Evolutionary conservation across 2,888 invertebrate genomes (phyloP), one percentile per base, ranked within the genome.

Genomic region (Zygothrica quintamaculata): DNA sequence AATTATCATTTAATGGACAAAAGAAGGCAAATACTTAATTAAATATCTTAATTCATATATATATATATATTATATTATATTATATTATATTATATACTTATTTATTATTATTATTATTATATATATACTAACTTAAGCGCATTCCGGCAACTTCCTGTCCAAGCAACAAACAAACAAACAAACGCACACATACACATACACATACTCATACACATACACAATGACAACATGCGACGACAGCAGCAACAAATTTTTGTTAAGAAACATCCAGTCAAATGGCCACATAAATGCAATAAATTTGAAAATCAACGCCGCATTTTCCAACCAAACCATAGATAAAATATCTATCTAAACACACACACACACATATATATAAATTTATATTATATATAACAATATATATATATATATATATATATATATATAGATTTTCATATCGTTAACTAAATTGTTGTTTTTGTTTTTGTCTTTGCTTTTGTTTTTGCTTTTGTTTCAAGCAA

Each of bases 261-360:
- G 57, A 42, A 31, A 39, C 34, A 64, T 71, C 64, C 70, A 57
- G 80, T 84, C 80, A 67, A 68, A 64, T 67, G 70, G 34, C 60
- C 84, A 58, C 80, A 80, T 66, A 80, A 75, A 80, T 84, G 84
- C 77, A 73, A 81, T 81, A 81, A 81, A 81, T 81, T 81, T 75
- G 51, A 37, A 80, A 80, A 84, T 80, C 80, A 80, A 68, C 80
- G 69, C 53, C 61, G 74, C 65, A 73, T 75, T 77, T 70, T 70
- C 42, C 18, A 22, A 9, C 53, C 51, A 56, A 60, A 43, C 42
- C 59, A 53, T 55, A 68, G 43, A 61, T 43, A 75, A 65, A 68
- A 60, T 36, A 39, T 31, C 37, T 18, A 22, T 58, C 51, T 26
- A 33, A 60, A 57, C 25, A 36, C 40, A 43, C 29, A 68, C 29